Evolutionary conservation across 1,140 invertebrate genomes (phyloP).

Genomic region (Leucophenga varia): DNA sequence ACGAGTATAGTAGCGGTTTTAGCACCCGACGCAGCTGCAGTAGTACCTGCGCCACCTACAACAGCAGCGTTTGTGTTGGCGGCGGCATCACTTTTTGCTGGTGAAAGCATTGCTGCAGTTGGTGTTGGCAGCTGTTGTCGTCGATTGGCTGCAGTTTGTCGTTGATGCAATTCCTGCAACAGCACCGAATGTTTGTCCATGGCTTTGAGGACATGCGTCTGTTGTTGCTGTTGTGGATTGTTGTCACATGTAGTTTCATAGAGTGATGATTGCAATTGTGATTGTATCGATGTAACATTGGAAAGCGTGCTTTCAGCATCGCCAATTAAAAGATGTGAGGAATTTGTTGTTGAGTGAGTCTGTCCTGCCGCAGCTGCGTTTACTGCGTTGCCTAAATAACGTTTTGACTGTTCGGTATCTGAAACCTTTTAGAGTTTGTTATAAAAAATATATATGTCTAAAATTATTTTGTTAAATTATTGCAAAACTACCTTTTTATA

Average conservation of each 20-base stretch:
- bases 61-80: background rate
- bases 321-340: background rate
- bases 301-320: slow-evolving; percentile 55
- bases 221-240: slow-evolving; percentile 16
- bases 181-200: slow-evolving; percentile 46
- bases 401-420: slow-evolving; percentile 48
- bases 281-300: slow-evolving; percentile 53
- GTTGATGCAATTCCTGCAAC: slow-evolving; percentile 46
- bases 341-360: background rate
- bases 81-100: too few species aligned
- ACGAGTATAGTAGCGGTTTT: slow-evolving; percentile 57
- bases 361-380: background rate
- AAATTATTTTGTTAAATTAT: background rate
- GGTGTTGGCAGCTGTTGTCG: slow-evolving; percentile 2
- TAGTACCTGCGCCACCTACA: slow-evolving; percentile 1
- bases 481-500: slow-evolving; percentile 34
- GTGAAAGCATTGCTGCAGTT: background rate
- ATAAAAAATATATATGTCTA: background rate
- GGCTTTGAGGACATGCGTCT: slow-evolving; percentile 35
- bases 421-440: slow-evolving; percentile 38
- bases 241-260: slow-evolving; percentile 34
- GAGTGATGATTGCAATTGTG: slow-evolving; percentile 51
- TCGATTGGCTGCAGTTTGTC: slow-evolving; percentile 27
- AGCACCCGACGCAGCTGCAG: slow-evolving; percentile 20
- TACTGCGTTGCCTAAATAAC: slow-evolving; percentile 40